Base-by-base conservation (phyloP, 2,113 vertebrate genomes). In the Nymphicus hollandicus region DNA sequence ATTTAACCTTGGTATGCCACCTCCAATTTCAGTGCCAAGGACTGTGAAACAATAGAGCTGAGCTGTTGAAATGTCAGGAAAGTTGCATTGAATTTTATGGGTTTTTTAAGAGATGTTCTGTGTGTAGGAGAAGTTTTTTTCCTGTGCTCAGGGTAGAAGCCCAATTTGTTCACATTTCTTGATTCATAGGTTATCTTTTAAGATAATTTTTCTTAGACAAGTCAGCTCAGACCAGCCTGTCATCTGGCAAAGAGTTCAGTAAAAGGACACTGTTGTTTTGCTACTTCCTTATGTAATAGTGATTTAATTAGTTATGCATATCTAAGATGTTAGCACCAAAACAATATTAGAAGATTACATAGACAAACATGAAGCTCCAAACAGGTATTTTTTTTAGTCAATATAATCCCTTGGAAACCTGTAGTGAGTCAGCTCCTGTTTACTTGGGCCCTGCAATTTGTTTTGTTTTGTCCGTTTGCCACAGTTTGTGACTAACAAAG, bases 1-100 rank as follows among this genome's bases (percentile, higher is more conserved):
- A 87, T 96, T 97, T 97, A 96, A 96, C 97, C 96, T 97, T 97
- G 94, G 90, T 74, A 39, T 77, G 92, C 83, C 95, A 92, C 91
- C 95, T 97, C 94, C 96, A 87, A 81, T 97, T 96, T 96, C 81
- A 86, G 74, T 77, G 31, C 86, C 86, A 86, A 39, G 74, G 81
- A 86, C 56, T 95, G 58, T 82, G 92, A 97, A 96, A 95, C 93
- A 95, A 80, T 84, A 85, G 86, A 94, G 15, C 39, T 86, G 83
- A 97, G 82, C 31, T 76, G 47, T 49, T 89, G 86, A 92, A 91
- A 87, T 28, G 44, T 93, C 78, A 55, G 24, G 88, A 74, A 73
- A 81, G 81, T 86, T 91, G 31, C 50, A 46, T 93, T 89, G 92
- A 71, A 92, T 96, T 96, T 94, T 61, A 27, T 95, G 13, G 33